Conservation (phyloP, 1,140 invertebrate species). For the Drosophila orosa region DNA sequence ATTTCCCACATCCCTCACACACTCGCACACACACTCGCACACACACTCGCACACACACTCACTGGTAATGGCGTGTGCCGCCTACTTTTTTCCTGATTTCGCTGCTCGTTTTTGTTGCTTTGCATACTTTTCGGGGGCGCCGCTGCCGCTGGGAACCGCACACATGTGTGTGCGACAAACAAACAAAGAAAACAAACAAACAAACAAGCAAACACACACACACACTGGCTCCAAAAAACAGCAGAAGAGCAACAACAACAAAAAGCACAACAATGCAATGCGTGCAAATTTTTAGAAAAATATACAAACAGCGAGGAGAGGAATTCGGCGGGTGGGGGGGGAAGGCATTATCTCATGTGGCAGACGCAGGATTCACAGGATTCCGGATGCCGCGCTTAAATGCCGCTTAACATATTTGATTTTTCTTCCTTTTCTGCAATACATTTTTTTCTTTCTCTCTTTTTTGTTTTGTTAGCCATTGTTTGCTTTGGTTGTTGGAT, state of each 20-base stretch:
- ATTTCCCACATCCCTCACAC: conserved; percentile 70
- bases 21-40: conserved; percentile 15
- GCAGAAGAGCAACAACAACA: conserved; percentile 16
- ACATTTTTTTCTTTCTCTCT: conserved; percentile 6
- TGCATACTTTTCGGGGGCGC: conserved; percentile 69
- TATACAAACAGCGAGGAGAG: conserved; percentile 57
- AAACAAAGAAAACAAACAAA: conserved; percentile 69
- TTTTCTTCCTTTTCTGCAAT: conserved; percentile 30
- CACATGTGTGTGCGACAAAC: conserved; percentile 72
- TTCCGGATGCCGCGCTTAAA: conserved; percentile 60
- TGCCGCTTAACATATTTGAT: conserved; percentile 79
- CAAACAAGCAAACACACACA: conserved; percentile 30
- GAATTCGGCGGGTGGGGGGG: neutral
- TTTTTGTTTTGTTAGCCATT: conserved; percentile 44
- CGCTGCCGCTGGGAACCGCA: conserved; percentile 67
- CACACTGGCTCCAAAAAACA: conserved; percentile 46
- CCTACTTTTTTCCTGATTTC: conserved; percentile 58
- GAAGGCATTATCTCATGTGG: conserved; percentile 72
- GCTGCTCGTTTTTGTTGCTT: conserved; percentile 53
- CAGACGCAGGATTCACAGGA: conserved; percentile 59
- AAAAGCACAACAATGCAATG: conserved; percentile 66
- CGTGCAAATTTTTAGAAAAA: conserved; percentile 83
- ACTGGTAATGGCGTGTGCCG: conserved; percentile 54
- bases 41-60: conserved; percentile 2
- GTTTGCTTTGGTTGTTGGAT: conserved; percentile 61